phyloP scores from a whole-genome alignment of 1,140 invertebrate species.

The Atta colombica region DNA sequence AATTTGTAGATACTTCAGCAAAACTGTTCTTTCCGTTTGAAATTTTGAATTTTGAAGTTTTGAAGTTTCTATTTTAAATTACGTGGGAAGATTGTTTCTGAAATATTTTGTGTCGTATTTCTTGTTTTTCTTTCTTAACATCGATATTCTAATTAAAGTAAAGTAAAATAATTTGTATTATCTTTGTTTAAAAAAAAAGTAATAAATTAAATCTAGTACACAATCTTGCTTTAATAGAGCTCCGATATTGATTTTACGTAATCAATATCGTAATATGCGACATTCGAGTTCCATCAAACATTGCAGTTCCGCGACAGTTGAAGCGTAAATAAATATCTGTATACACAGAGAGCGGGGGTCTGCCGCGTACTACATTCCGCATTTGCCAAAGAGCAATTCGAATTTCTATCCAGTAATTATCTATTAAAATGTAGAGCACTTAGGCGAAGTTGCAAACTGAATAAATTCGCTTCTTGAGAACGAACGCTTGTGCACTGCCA shows the following conservation, averaged over 20 bases:
- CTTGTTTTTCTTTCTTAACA: background rate
- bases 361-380: background rate
- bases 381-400: constrained; percentile 39
- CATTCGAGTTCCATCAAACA: constrained; percentile 9
- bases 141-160: background rate
- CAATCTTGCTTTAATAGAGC: constrained; percentile 31
- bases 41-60: too few species aligned
- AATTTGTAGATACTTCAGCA: too few species aligned
- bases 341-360: background rate
- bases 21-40: too few species aligned
- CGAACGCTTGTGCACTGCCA: background rate
- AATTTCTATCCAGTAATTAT: constrained; percentile 64
- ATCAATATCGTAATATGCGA: constrained; percentile 45
- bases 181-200: background rate
- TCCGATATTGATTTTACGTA: background rate
- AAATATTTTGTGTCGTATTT: background rate
- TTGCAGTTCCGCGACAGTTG: constrained; percentile 10
- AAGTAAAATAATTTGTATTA: background rate
- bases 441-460: constrained; percentile 56
- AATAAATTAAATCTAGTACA: constrained; percentile 21
- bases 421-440: constrained; percentile 63
- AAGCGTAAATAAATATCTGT: constrained; percentile 56
- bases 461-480: constrained; percentile 59
- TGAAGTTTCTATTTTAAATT: too few species aligned
- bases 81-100: too few species aligned